phyloP scores from a whole-genome alignment of 2,113 vertebrate species.

The Labrus mixtus region DNA sequence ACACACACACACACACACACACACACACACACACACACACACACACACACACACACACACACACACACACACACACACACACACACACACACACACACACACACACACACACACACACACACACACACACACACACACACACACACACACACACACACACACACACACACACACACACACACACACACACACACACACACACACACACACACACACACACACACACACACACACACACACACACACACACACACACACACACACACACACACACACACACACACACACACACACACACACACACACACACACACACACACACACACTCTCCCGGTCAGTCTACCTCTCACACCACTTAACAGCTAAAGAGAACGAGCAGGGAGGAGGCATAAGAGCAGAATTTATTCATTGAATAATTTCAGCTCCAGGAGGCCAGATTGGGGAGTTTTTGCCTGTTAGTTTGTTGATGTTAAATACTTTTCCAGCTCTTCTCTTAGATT shows the following conservation, averaged over 20 bases:
- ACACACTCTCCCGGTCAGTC: not conserved
- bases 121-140: slow-evolving; percentile 17
- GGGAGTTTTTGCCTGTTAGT: not conserved
- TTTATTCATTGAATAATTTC: slow-evolving; percentile 28
- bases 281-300: too few species aligned
- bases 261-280: slow-evolving; percentile 22
- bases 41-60: slow-evolving; percentile 19
- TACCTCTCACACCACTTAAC: slow-evolving; percentile 31
- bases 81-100: slow-evolving; percentile 20
- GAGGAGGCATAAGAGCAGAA: slow-evolving; percentile 6
- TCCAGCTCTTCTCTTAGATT: too few species aligned
- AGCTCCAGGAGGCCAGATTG: not conserved
- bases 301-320: slow-evolving; percentile 19
- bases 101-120: slow-evolving; percentile 14
- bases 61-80: slow-evolving; percentile 18
- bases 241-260: slow-evolving; percentile 17
- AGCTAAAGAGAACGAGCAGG: slow-evolving; percentile 17
- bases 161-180: slow-evolving; percentile 22
- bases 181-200: slow-evolving; percentile 18
- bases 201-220: slow-evolving; percentile 20
- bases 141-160: slow-evolving; percentile 22
- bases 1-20: slow-evolving; percentile 19
- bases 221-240: slow-evolving; percentile 14
- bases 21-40: slow-evolving; percentile 22
- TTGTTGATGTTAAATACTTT: not conserved